Evolutionary conservation across 1,140 invertebrate species (phyloP).

Genomic region (Achatina immaculata): DNA sequence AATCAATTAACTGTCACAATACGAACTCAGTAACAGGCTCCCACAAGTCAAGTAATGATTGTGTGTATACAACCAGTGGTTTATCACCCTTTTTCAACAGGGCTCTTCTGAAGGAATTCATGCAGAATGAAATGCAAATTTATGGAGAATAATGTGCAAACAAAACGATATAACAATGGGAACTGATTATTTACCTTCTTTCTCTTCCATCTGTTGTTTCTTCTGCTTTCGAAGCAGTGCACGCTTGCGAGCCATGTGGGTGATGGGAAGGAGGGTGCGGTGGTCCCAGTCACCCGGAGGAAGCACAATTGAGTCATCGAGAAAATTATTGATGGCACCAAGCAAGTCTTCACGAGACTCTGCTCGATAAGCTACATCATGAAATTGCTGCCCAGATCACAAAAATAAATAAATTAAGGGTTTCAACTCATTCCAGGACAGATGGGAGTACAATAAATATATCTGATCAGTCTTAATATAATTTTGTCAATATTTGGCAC

Average conservation of each 20-base stretch:
- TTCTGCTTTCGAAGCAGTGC: slow-evolving; percentile 52
- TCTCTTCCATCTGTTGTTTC: slow-evolving; percentile 60
- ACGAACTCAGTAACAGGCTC: too few species aligned
- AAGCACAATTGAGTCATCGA: slow-evolving; percentile 94
- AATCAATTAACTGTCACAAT: too few species aligned
- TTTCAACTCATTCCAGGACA: too few species aligned
- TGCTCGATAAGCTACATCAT: slow-evolving; percentile 91
- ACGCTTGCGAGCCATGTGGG: slow-evolving; percentile 77
- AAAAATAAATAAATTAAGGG: background rate
- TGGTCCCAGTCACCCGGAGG: slow-evolving; percentile 95
- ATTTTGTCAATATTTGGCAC: too few species aligned
- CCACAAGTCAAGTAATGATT: too few species aligned
- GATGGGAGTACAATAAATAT: too few species aligned
- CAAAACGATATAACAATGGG: background rate
- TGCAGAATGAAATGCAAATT: too few species aligned
- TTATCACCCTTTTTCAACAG: too few species aligned
- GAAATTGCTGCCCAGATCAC: slow-evolving; percentile 80
- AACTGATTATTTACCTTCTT: slow-evolving; percentile 47
- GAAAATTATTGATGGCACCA: slow-evolving; percentile 93
- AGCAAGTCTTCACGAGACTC: slow-evolving; percentile 87
- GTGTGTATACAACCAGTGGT: too few species aligned
- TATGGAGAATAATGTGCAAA: too few species aligned
- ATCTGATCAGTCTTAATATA: too few species aligned
- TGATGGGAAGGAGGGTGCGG: slow-evolving; percentile 89
- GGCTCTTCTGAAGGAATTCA: too few species aligned